Conservation (phyloP, 2,113 vertebrate species). For the Pteropus alecto region DNA sequence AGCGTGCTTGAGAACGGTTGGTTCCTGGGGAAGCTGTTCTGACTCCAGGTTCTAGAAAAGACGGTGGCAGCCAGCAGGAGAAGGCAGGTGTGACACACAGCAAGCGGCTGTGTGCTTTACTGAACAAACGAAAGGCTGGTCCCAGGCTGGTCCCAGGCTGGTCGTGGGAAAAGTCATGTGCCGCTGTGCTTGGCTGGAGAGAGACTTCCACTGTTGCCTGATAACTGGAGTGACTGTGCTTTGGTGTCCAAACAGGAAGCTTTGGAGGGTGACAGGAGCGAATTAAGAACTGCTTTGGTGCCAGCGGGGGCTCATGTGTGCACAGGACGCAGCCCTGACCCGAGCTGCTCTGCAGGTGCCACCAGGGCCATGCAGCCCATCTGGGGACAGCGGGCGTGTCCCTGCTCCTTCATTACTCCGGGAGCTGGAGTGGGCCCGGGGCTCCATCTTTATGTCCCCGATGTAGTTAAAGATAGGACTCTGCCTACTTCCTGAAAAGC, state of each 20-base stretch:
- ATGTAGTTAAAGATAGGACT: neutral
- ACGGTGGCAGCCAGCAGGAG: fast-evolving
- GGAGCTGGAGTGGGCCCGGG: neutral
- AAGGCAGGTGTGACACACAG: neutral
- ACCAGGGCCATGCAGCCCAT: neutral
- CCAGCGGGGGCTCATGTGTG: fast-evolving
- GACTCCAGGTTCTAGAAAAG: neutral
- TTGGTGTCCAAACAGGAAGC: neutral
- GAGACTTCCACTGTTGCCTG: neutral
- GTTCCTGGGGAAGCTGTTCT: too few relatives aligned
- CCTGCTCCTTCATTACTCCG: neutral
- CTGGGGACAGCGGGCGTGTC: neutral
- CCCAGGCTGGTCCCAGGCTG: too few relatives aligned
- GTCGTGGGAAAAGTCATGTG: neutral
- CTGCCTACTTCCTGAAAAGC: neutral
- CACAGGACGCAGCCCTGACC: neutral
- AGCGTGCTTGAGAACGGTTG: fast-evolving
- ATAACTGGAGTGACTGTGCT: neutral
- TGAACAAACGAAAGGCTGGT: neutral
- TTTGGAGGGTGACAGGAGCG: neutral
- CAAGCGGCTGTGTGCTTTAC: neutral
- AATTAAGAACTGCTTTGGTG: too few relatives aligned
- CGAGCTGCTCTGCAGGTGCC: neutral
- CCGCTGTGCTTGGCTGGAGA: neutral
- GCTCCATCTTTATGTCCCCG: neutral